Percentiles rank a stretch among this genome's conserved stretches.
Conservation (phyloP, 1,140 invertebrate species). For the Drosophila ohnishii region DNA sequence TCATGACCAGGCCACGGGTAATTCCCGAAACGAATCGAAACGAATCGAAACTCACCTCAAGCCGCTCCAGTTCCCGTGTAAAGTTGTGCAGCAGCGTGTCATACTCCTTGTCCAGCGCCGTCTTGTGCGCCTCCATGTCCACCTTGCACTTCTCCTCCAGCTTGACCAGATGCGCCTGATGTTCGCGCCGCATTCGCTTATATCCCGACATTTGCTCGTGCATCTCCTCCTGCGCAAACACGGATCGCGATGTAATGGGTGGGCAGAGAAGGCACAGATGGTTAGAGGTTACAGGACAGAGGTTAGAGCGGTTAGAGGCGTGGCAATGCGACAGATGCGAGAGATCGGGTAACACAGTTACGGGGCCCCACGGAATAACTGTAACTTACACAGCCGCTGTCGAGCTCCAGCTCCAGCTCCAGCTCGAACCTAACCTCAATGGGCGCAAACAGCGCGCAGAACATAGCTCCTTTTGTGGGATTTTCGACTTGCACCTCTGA, state of each 20-base stretch:
- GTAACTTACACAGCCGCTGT: slow-evolving; percentile 29
- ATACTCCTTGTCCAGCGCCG: slow-evolving; percentile 97
- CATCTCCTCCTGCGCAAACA: slow-evolving; percentile 91
- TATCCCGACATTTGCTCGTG: slow-evolving; percentile 99
- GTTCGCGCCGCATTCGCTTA: slow-evolving; percentile 98
- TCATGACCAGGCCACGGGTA: not conserved
- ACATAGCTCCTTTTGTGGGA: slow-evolving; percentile 7
- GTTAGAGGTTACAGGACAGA: slow-evolving; percentile 19
- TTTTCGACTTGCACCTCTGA: slow-evolving; percentile 1
- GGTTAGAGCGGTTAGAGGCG: slow-evolving; percentile 21
- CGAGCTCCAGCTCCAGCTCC: slow-evolving; percentile 16
- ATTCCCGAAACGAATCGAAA: not conserved
- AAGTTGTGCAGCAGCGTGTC: slow-evolving; percentile 95
- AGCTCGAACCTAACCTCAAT: slow-evolving; percentile 36
- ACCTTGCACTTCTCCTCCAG: slow-evolving; percentile 97
- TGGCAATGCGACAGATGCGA: slow-evolving; percentile 13
- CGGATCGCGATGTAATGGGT: slow-evolving; percentile 10
- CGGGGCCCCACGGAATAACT: slow-evolving; percentile 10
- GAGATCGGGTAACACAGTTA: not conserved
- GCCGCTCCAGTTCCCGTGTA: slow-evolving; percentile 95
- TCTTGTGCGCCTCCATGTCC: slow-evolving; percentile 98
- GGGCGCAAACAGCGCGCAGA: slow-evolving; percentile 23
- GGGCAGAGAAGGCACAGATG: slow-evolving; percentile 49
- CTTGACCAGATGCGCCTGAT: slow-evolving; percentile 96
- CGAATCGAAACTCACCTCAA: slow-evolving; percentile 85